Conservation (phyloP, 2,113 vertebrate genomes). For the Dasyornis broadbenti region DNA sequence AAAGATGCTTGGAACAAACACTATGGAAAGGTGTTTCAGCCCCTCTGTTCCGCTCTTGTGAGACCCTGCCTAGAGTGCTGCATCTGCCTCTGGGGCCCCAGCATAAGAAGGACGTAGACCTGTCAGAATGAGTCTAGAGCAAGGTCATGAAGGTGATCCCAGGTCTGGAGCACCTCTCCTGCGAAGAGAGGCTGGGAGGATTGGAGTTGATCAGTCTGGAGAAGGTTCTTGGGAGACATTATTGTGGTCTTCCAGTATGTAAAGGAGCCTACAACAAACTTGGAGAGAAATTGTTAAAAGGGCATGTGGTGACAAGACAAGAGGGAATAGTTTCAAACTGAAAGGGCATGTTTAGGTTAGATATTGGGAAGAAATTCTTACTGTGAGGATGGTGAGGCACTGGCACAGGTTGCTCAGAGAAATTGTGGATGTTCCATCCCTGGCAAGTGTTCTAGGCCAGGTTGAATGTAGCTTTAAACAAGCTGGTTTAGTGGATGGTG, state of each 20-base stretch:
- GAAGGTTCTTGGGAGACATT: neutral
- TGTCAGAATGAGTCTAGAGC: neutral
- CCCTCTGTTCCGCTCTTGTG: neutral
- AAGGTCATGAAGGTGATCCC: neutral
- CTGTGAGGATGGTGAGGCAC: neutral
- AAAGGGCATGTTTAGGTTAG: neutral
- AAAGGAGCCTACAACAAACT: neutral
- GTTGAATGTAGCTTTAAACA: neutral
- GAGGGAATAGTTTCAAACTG: neutral
- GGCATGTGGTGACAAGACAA: neutral
- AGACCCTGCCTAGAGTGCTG: neutral
- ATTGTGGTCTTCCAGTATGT: neutral
- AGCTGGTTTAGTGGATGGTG: neutral
- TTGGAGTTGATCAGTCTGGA: neutral
- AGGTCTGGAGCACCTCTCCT: neutral
- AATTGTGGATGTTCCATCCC: neutral
- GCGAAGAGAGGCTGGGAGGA: neutral
- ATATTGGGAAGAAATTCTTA: neutral
- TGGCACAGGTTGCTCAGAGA: neutral
- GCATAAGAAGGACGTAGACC: neutral
- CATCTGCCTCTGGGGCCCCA: rapidly evolving
- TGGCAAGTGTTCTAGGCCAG: neutral
- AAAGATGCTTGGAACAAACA: neutral
- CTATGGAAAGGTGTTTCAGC: neutral
- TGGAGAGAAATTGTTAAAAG: neutral